Evolutionary conservation across 2,888 invertebrate species (phyloP), one percentile per base, ranked within the genome.

Genomic region (Monopis laevigella): DNA sequence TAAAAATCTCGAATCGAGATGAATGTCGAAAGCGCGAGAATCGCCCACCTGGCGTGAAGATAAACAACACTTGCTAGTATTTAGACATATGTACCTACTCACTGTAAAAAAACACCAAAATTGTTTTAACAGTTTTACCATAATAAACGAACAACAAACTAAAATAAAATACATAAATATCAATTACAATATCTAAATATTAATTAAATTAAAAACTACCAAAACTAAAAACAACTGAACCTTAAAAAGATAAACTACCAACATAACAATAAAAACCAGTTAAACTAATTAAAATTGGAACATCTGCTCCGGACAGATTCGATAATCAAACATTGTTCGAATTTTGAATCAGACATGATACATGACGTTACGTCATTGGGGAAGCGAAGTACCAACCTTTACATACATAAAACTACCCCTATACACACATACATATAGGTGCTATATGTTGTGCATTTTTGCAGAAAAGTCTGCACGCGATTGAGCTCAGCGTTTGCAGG

Each of bases 371-470:
- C 27, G 27, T 21, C 53, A n/a, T n/a, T n/a, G 60, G 58, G 50
- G 53, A 68, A 65, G 64, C 58, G 51, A 44, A 21, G 8, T 21
- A 21, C 4, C n/a, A 28, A 29, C 29, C 3, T 29, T 29, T 11
- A 29, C 12, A 29, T 4, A 29, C n/a, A n/a, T 62, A 58, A 58
- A 36, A 36, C 62, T 67, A 64, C 67, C 67, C 65, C 59, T 58
- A 53, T 50, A 49, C 54, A 44, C 40, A 46, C 14, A 30, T 30
- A 5, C 12, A 14, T 32, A 32, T 3, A 17, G 32, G n/a, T n/a
- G n/a, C n/a, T 56, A 55, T 59, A 58, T 61, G 62, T 62, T 65
- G 65, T 71, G 73, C 69, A 74, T 74, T 78, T 75, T 73, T 77
- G 77, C 77, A 77, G 63, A 68, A 69, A 63, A 63, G 65, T 65